Evolutionary conservation across 2,888 invertebrate species (phyloP).

Genomic region (Stictocephala bisonia): DNA sequence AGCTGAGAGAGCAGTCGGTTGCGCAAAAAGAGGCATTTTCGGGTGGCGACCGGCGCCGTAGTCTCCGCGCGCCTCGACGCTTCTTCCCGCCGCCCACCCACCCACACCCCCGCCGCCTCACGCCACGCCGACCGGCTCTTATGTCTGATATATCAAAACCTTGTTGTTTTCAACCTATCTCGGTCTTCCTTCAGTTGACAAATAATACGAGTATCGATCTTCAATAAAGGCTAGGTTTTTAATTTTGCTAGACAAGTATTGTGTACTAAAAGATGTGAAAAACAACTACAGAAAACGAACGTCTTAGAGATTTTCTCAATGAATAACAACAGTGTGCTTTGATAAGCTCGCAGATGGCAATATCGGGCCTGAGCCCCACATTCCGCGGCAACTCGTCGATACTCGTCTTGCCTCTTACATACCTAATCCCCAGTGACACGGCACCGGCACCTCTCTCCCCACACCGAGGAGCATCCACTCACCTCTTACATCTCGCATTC

Average conservation of each 20-base stretch:
- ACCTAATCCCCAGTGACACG: conserved; percentile 21
- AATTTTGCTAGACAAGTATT: neutral
- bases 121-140: conserved; percentile 10
- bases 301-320: neutral
- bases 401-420: conserved; percentile 15
- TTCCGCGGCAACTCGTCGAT: conserved; percentile 15
- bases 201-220: conserved; percentile 48
- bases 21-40: conserved; percentile 53
- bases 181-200: conserved; percentile 43
- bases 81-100: conserved; percentile 51
- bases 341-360: conserved; percentile 5
- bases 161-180: conserved; percentile 48
- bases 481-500: neutral
- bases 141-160: conserved; percentile 47
- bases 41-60: conserved; percentile 63
- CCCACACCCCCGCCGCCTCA: conserved; percentile 50
- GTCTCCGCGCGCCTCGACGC: conserved; percentile 60
- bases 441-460: neutral
- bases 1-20: conserved; percentile 51
- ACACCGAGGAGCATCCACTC: neutral
- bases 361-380: neutral
- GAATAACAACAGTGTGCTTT: neutral
- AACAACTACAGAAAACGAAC: neutral
- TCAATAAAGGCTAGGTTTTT: neutral
- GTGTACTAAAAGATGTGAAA: neutral